Conservation (phyloP, 2,888 invertebrate species). For the Cybosia mesomella region DNA sequence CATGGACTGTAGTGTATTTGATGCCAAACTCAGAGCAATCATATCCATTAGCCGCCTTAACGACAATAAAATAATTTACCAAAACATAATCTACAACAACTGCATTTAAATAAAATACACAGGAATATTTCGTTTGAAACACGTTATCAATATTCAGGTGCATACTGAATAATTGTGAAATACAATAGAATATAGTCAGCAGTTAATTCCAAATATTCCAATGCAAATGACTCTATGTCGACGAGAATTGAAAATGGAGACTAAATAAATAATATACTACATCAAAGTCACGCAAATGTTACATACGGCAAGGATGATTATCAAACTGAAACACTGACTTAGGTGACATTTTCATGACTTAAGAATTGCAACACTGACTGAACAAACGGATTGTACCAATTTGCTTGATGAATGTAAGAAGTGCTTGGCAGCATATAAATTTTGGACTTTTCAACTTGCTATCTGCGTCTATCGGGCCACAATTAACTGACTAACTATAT, state of each 20-base stretch:
- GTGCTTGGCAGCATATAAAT: too few relatives aligned
- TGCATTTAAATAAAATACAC: background rate
- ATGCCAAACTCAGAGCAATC: background rate
- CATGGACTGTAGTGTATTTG: background rate
- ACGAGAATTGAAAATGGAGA: conserved; percentile 66
- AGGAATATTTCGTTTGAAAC: background rate
- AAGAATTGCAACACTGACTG: too few relatives aligned
- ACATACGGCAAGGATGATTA: conserved; percentile 40
- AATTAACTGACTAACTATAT: too few relatives aligned
- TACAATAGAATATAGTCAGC: conserved; percentile 16
- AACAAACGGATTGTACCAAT: too few relatives aligned
- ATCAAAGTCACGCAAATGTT: conserved; percentile 49
- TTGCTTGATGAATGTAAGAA: too few relatives aligned
- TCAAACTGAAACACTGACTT: background rate
- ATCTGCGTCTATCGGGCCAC: too few relatives aligned
- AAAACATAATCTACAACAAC: background rate
- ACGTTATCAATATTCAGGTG: conserved; percentile 34
- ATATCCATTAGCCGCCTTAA: background rate
- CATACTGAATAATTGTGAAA: conserved; percentile 27
- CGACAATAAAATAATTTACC: background rate
- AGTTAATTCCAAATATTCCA: conserved; percentile 40
- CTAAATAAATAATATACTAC: conserved; percentile 65
- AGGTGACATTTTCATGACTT: background rate
- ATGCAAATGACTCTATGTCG: conserved; percentile 58
- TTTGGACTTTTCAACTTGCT: too few relatives aligned